Percentiles rank a stretch among this genome's conserved stretches.
phyloP scores from a whole-genome alignment of 2,113 vertebrate genomes.

The Pterocles orientalis region DNA sequence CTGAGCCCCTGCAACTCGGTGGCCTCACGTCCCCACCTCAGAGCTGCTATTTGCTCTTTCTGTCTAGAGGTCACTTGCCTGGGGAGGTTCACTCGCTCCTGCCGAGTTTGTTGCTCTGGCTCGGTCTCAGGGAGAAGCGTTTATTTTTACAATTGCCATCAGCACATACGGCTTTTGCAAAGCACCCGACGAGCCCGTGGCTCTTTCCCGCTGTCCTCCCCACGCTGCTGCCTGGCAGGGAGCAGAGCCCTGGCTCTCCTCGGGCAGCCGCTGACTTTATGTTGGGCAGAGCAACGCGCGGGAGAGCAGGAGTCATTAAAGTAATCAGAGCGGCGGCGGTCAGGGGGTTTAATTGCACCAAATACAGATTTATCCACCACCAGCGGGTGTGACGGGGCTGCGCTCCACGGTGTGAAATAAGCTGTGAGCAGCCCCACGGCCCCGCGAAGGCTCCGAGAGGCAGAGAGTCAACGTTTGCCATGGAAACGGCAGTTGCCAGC shows the following conservation, averaged over 20 bases:
- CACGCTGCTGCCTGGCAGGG: neutral
- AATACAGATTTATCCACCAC: neutral
- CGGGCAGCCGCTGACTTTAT: neutral
- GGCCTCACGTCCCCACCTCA: neutral
- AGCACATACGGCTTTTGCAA: neutral
- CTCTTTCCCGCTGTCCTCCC: neutral
- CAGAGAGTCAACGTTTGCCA: neutral
- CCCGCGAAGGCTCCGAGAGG: neutral
- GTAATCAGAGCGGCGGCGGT: neutral
- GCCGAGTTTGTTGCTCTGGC: neutral
- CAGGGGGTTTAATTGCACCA: neutral
- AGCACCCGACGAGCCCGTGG: neutral
- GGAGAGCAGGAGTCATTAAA: neutral
- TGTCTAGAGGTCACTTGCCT: neutral
- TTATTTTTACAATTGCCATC: neutral
- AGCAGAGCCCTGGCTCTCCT: neutral
- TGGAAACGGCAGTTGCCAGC: constrained; percentile 34
- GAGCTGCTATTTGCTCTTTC: neutral
- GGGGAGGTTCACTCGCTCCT: neutral
- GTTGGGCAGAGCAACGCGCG: neutral
- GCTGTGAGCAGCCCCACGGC: rapidly evolving
- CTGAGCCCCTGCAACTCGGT: neutral
- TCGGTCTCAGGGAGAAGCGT: neutral
- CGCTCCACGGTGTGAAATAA: neutral
- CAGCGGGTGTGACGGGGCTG: rapidly evolving